Evolutionary conservation across 2,888 invertebrate species (phyloP).

Genomic region (Microdon myrmicae): DNA sequence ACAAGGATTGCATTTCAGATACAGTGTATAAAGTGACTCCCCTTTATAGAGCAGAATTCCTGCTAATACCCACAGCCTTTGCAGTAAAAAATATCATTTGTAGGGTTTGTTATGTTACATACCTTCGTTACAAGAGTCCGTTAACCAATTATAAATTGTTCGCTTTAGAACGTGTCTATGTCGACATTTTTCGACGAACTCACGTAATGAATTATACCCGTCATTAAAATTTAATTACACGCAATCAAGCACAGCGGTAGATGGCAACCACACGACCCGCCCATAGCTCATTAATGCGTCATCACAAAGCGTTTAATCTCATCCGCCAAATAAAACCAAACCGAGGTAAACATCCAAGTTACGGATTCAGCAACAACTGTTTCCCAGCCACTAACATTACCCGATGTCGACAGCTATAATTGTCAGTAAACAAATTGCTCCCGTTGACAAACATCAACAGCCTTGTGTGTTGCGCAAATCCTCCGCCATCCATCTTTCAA

Average conservation of each 20-base stretch:
- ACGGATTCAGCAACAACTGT: slow-evolving; percentile 1
- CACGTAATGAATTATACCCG: slow-evolving; percentile 20
- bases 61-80: too few species aligned
- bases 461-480: too few species aligned
- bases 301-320: slow-evolving; percentile 26
- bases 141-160: too few species aligned
- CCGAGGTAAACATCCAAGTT: slow-evolving; percentile 16
- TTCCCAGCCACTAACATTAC: slow-evolving; percentile 16
- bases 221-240: slow-evolving; percentile 39
- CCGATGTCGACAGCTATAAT: not conserved
- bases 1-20: too few species aligned
- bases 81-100: too few species aligned
- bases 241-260: slow-evolving; percentile 25
- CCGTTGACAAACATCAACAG: slow-evolving; percentile 13
- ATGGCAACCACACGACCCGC: slow-evolving; percentile 24
- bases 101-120: too few species aligned
- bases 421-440: slow-evolving; percentile 18
- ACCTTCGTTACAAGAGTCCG: too few species aligned
- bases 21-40: too few species aligned
- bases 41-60: too few species aligned
- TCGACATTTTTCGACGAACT: slow-evolving; percentile 3
- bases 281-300: slow-evolving; percentile 40
- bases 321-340: slow-evolving; percentile 14
- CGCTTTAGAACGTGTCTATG: too few species aligned
- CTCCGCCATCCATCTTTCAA: too few species aligned